These are phyloP conservation scores for Anas platyrhynchos DNA, from an alignment of 2,113 vertebrate genomes.

Conservation along the genomic window DNA sequence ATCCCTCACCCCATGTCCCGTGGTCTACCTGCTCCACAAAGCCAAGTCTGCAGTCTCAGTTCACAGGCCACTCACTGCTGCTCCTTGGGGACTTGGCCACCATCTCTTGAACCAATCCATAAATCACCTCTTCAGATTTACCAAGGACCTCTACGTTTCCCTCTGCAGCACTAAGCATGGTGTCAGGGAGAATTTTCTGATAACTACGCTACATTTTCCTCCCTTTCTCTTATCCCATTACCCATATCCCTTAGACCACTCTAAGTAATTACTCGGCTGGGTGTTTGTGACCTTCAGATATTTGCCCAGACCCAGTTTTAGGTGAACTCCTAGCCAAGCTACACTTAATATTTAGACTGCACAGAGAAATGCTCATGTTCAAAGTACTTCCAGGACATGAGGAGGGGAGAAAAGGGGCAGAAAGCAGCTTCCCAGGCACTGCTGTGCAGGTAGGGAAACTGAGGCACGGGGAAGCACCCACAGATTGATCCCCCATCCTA, in stretches of 20 bases:
- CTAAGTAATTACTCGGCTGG: constrained; percentile 52
- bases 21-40: neutral
- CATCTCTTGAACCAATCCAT: constrained; percentile 19
- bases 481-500: neutral
- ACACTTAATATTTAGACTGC: neutral
- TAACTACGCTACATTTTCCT: neutral
- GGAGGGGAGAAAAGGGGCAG: too few species aligned
- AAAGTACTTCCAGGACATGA: neutral
- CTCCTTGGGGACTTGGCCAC: constrained; percentile 30
- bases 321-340: constrained; percentile 9
- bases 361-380: neutral
- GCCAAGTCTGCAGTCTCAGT: constrained; percentile 20
- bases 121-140: constrained; percentile 25
- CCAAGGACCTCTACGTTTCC: constrained; percentile 2
- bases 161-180: neutral
- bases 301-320: constrained; percentile 9
- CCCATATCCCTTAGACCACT: constrained; percentile 37
- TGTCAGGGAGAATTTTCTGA: constrained; percentile 12
- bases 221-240: constrained; percentile 51
- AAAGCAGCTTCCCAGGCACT: neutral
- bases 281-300: constrained; percentile 58
- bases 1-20: neutral
- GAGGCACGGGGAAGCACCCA: neutral
- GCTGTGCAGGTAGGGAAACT: neutral
- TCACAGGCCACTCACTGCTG: neutral